Percentiles rank a stretch among this genome's conserved stretches.
phyloP scores from a whole-genome alignment of 2,113 vertebrate genomes.

The Crypturellus undulatus region DNA sequence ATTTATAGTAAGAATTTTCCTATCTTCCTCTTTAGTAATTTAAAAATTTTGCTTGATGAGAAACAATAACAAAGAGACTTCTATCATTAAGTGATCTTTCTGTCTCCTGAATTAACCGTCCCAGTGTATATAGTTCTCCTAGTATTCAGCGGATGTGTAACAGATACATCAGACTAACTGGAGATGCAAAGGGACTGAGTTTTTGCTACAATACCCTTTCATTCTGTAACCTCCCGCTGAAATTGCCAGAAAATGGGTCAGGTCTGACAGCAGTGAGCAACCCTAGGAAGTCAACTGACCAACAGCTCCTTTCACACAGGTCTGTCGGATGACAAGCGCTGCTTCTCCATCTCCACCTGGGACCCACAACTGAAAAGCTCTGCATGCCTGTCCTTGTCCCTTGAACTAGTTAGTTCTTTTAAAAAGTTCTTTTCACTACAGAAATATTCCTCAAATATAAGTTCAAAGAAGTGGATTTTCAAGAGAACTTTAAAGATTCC shows the following conservation, averaged over 20 bases:
- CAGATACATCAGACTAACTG: not conserved
- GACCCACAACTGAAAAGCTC: not conserved
- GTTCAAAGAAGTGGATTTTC: not conserved
- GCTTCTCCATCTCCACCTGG: not conserved
- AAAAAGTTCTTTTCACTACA: not conserved
- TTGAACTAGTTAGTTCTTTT: not conserved
- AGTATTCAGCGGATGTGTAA: too few relatives aligned
- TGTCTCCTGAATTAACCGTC: rapidly evolving
- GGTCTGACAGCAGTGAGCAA: not conserved
- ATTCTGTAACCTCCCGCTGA: not conserved
- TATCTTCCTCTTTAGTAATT: not conserved
- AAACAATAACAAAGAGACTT: not conserved
- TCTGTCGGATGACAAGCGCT: not conserved
- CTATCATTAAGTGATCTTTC: not conserved
- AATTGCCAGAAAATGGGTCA: not conserved
- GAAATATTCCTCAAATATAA: not conserved
- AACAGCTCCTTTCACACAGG: not conserved
- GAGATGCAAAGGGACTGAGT: not conserved
- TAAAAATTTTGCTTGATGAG: rapidly evolving
- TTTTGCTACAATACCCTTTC: not conserved
- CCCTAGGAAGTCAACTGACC: not conserved
- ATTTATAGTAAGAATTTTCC: not conserved
- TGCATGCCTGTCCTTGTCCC: not conserved
- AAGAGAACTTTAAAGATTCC: not conserved
- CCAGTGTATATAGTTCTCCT: not conserved